phyloP scores from a whole-genome alignment of 2,888 invertebrate genomes.

The Pardosa pseudoannulata region DNA sequence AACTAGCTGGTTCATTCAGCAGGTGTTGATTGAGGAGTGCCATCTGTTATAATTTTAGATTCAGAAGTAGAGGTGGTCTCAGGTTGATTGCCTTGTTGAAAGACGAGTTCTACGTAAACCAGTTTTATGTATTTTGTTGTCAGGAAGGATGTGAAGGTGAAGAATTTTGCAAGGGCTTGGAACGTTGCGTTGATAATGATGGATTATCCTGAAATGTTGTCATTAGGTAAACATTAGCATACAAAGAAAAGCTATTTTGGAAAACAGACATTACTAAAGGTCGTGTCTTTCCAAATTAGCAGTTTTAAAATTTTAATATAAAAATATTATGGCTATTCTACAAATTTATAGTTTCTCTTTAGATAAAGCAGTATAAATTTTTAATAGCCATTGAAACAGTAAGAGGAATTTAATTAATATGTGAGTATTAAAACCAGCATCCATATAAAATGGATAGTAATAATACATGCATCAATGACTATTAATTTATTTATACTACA shows the following conservation, averaged over 20 bases:
- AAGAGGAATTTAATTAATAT: no score
- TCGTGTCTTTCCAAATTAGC: not conserved
- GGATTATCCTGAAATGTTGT: constrained; percentile 59
- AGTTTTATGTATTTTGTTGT: constrained; percentile 21
- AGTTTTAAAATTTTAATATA: not conserved
- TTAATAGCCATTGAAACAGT: not conserved
- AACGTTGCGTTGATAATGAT: constrained; percentile 29
- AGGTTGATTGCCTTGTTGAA: constrained; percentile 12
- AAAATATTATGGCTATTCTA: not conserved
- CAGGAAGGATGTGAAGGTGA: constrained; percentile 7
- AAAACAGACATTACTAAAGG: not conserved
- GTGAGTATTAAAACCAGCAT: no score
- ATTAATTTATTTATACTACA: no score
- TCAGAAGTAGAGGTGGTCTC: constrained; percentile 5
- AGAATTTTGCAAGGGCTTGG: constrained; percentile 35
- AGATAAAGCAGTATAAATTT: not conserved
- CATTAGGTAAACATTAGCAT: constrained; percentile 56
- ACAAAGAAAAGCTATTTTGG: constrained; percentile 9
- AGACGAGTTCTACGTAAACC: constrained; percentile 26
- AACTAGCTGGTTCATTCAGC: constrained; percentile 28
- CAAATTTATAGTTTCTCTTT: no score
- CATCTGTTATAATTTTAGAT: constrained; percentile 24
- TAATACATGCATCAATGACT: no score
- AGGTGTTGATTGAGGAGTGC: constrained; percentile 7
- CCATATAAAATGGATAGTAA: no score